Percentiles rank a stretch among this genome's conserved stretches.
Evolutionary conservation across 2,888 invertebrate genomes (phyloP).

Genomic region (Nebria salina): DNA sequence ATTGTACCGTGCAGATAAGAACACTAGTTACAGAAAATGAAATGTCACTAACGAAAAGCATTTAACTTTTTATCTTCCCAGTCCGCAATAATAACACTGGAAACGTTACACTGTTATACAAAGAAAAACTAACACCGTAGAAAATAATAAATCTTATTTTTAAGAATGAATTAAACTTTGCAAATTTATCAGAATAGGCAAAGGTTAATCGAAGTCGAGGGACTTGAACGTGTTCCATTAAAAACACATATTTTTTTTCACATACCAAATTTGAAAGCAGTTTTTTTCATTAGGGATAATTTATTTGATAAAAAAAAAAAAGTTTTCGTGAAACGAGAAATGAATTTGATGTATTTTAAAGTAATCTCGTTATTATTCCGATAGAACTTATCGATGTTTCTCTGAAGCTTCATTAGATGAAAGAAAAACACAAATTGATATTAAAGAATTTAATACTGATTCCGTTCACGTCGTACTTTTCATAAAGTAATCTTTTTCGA

Average conservation of each 20-base stretch:
- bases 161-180: not conserved
- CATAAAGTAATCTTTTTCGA: too few species aligned
- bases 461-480: too few species aligned
- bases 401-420: slow-evolving; percentile 19
- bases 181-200: too few species aligned
- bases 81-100: not conserved
- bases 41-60: slow-evolving; percentile 34
- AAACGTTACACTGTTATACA: not conserved
- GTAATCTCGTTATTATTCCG: slow-evolving; percentile 35
- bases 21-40: slow-evolving; percentile 40
- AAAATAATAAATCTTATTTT: slow-evolving; percentile 14
- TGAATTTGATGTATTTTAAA: slow-evolving; percentile 33
- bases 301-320: too few species aligned
- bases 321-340: slow-evolving; percentile 3
- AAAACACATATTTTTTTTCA: too few species aligned
- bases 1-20: slow-evolving; percentile 44
- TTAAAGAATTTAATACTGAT: too few species aligned
- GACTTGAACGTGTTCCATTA: too few species aligned
- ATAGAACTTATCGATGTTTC: slow-evolving; percentile 32
- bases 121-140: not conserved
- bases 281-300: too few species aligned
- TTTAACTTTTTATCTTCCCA: slow-evolving; percentile 9
- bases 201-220: too few species aligned
- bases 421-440: too few species aligned
- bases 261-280: too few species aligned